Percentiles rank a stretch among this genome's conserved stretches.
Conservation (phyloP, 2,113 vertebrate species). For the Pimephales promelas region DNA sequence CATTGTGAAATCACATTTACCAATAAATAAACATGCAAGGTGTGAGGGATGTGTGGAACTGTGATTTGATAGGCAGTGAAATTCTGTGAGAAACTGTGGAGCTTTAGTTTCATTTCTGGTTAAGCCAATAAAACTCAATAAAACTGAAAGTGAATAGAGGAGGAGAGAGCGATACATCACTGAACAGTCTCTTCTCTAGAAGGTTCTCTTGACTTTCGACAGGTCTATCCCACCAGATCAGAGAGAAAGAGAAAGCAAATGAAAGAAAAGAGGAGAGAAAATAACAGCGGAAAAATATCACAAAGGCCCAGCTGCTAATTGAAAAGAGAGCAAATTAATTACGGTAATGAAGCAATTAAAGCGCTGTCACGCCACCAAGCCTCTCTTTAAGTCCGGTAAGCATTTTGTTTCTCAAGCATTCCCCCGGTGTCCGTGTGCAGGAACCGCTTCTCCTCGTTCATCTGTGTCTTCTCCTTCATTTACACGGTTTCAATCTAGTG, state of each 20-base stretch:
- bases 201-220: neutral
- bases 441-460: slow-evolving; percentile 61
- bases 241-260: slow-evolving; percentile 12
- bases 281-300: slow-evolving; percentile 53
- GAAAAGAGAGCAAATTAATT: slow-evolving; percentile 64
- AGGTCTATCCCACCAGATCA: slow-evolving; percentile 11
- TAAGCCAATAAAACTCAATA: neutral
- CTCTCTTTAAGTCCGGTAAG: slow-evolving; percentile 52
- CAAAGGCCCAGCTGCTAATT: slow-evolving; percentile 56
- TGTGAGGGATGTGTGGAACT: no score
- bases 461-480: slow-evolving; percentile 47
- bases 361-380: slow-evolving; percentile 52
- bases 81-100: neutral
- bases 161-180: neutral
- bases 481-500: neutral
- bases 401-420: slow-evolving; percentile 39
- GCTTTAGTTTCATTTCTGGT: neutral
- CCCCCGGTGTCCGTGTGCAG: slow-evolving; percentile 37
- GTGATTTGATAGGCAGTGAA: no score
- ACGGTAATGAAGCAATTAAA: slow-evolving; percentile 63
- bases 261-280: slow-evolving; percentile 48
- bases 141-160: neutral
- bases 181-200: neutral
- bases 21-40: no score
- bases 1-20: no score